phyloP scores from a whole-genome alignment of 2,888 invertebrate genomes.

The Lagria hirta region DNA sequence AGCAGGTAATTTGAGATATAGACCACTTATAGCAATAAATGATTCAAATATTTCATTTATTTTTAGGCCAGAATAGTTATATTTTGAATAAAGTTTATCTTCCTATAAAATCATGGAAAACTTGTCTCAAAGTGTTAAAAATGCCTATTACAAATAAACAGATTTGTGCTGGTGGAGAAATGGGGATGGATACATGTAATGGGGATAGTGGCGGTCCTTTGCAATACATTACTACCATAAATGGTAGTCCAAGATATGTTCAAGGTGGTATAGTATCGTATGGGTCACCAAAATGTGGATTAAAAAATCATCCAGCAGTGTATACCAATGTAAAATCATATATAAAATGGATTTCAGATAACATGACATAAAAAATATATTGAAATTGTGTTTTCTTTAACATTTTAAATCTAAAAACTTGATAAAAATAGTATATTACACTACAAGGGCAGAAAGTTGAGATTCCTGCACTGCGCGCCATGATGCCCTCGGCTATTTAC shows the following conservation, averaged over 20 bases:
- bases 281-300: conserved; percentile 10
- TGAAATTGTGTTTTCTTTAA: too few relatives aligned
- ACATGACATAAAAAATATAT: too few relatives aligned
- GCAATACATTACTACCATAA: conserved; percentile 48
- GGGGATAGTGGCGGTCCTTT: conserved; percentile 73
- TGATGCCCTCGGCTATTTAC: too few relatives aligned
- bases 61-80: conserved; percentile 43
- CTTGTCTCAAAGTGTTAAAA: conserved; percentile 44
- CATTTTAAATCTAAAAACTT: too few relatives aligned
- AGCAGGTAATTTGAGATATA: conserved; percentile 58
- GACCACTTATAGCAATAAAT: too few relatives aligned
- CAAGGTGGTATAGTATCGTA: conserved; percentile 17
- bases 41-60: too few relatives aligned
- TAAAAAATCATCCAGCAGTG: conserved; percentile 7
- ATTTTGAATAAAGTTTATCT: conserved; percentile 53
- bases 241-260: conserved; percentile 4
- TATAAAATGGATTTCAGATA: conserved; percentile 13
- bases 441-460: too few relatives aligned
- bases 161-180: conserved; percentile 65
- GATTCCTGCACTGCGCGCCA: too few relatives aligned
- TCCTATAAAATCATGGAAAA: conserved; percentile 47
- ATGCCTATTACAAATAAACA: conserved; percentile 50
- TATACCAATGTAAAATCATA: conserved; percentile 12
- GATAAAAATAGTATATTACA: too few relatives aligned
- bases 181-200: conserved; percentile 63